A percentile compares a stretch with the other conserved stretches of the same genome.
These are phyloP conservation scores for Fundulus diaphanus DNA, from an alignment of 2,797 vertebrate species.

Conservation along the genomic window DNA sequence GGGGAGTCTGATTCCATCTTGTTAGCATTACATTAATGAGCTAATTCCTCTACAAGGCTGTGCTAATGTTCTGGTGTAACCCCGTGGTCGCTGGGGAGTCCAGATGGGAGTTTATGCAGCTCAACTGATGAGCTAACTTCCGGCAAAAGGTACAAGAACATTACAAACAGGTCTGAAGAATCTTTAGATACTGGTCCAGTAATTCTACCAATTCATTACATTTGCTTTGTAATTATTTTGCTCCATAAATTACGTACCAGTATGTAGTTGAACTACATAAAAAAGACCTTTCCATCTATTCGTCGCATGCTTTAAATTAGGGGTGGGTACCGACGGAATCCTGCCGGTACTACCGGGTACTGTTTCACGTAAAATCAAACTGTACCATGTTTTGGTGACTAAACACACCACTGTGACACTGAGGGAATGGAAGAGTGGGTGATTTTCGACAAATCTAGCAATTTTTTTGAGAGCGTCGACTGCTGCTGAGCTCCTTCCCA, in stretches of 20 bases:
- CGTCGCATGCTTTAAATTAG: neutral
- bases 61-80: slow-evolving; percentile 81
- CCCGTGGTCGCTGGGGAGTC: slow-evolving; percentile 73
- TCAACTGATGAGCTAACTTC: slow-evolving; percentile 37
- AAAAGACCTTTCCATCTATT: neutral
- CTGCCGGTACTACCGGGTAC: no score
- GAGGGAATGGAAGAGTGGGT: no score
- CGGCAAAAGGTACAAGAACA: slow-evolving; percentile 31
- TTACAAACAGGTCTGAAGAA: slow-evolving; percentile 28
- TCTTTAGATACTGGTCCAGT: slow-evolving; percentile 1
- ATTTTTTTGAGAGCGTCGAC: no score
- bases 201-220: slow-evolving; percentile 9
- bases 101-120: slow-evolving; percentile 61
- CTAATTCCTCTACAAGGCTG: slow-evolving; percentile 81
- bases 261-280: neutral
- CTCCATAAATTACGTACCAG: neutral
- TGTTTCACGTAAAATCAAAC: no score
- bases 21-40: slow-evolving; percentile 87
- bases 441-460: no score
- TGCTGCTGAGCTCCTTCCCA: no score
- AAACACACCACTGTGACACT: no score
- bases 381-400: no score
- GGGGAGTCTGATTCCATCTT: slow-evolving; percentile 81
- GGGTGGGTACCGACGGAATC: no score
- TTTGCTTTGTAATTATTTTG: slow-evolving; percentile 18